Conservation (phyloP, 2,888 invertebrate species). For the Ectemnius cavifrons region DNA sequence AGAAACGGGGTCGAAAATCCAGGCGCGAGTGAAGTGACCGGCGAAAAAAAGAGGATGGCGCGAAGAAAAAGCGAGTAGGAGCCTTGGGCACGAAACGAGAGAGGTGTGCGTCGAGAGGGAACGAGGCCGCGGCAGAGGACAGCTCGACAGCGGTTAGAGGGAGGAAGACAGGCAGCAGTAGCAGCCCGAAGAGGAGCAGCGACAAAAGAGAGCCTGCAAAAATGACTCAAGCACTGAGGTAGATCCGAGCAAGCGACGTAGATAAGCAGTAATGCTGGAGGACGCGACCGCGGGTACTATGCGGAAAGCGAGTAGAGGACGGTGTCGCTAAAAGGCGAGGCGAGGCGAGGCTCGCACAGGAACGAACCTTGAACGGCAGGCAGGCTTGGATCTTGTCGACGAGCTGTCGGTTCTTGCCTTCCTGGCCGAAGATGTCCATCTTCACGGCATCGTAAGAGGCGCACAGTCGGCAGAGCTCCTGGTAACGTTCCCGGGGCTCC, state of each 20-base stretch:
- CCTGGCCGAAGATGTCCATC: constrained; percentile 78
- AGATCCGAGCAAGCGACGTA: background rate
- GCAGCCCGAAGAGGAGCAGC: background rate
- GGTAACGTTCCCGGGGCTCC: constrained; percentile 70
- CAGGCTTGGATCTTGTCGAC: constrained; percentile 78
- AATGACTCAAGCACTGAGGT: background rate
- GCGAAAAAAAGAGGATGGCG: constrained; percentile 17
- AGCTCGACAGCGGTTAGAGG: constrained; percentile 9
- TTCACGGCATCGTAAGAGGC: constrained; percentile 78
- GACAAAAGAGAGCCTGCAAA: background rate
- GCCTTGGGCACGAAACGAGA: background rate
- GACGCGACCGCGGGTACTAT: background rate
- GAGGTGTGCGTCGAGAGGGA: constrained; percentile 34
- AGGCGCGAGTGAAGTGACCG: constrained; percentile 11
- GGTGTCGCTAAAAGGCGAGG: constrained; percentile 5
- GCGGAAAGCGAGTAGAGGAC: constrained; percentile 4
- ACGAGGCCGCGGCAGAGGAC: constrained; percentile 41
- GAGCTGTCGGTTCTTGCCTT: constrained; percentile 77
- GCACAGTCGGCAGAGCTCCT: constrained; percentile 78
- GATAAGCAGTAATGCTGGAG: background rate
- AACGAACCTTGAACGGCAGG: constrained; percentile 77
- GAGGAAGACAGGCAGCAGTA: background rate
- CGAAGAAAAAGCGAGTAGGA: constrained; percentile 19
- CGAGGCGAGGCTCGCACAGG: constrained; percentile 2
- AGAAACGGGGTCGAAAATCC: constrained; percentile 18